Base-by-base conservation (phyloP, 2,888 invertebrate genomes). In the Mechanitis messenoides region DNA sequence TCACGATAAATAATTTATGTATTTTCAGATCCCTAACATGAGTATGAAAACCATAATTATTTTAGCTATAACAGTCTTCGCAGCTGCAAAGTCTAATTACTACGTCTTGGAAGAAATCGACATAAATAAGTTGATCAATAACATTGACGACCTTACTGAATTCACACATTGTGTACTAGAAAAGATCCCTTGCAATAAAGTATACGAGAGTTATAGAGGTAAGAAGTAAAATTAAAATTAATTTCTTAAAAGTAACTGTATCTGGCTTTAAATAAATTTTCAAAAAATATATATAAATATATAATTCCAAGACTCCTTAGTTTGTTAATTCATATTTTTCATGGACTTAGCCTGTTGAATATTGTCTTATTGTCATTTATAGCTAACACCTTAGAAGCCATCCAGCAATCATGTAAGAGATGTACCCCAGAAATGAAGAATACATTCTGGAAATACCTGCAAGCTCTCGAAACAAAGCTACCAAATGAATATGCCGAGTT, bases 361-460 rank as follows among this genome's bases (percentile, higher is more conserved):
- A 20, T 20, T 20, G 20, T 20, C 1, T 20, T 20, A 20, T 20
- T 20, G 20, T 20, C 20, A 46, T 31, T 63, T 63, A 1, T 57
- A 64, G 69, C 38, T 20, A 56, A 61, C 20, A 57, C 68, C 11
- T 62, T 64, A 5, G 67, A 68, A 55, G 65, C 65, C 4, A 11
- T 69, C 9, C 47, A 38, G 38, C 57, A 58, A 20, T 85, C 91
- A 61, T 93, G 93, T 76, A 76, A 72, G 56, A 92, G 92, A 76
- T 93, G 93, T 35, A 53, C 33, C 12, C 38, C 47, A 2, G 9
- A 42, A 5, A 56, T 54, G 11, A 63, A 57, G 20, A 53, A 50
- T 33, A 9, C 56, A 33, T 53, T 53, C 4, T 35, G 46, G 38
- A 7, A 11, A 12, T 59, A 59, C 56, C 46, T 63, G 6, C 20